Evolutionary conservation across 2,113 vertebrate species (phyloP).

Genomic region (Odocoileus virginianus): DNA sequence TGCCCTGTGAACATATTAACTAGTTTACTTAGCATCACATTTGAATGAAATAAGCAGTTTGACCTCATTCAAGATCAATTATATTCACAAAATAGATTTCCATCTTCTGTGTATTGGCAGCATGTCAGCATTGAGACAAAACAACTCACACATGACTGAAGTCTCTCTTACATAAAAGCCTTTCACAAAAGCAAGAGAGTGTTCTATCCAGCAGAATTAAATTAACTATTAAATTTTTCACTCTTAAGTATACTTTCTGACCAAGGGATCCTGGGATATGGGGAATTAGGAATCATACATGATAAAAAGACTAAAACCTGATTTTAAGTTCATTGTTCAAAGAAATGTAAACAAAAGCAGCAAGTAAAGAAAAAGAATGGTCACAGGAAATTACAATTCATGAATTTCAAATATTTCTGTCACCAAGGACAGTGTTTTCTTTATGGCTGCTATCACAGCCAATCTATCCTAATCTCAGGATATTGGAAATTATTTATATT

Average conservation of each 20-base stretch:
- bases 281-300: not conserved
- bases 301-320: not conserved
- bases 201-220: not conserved
- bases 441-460: not conserved
- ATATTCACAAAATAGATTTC: conserved; percentile 59
- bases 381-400: not conserved
- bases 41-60: conserved; percentile 57
- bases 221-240: conserved; percentile 49
- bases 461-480: not conserved
- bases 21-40: conserved; percentile 57
- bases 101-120: conserved; percentile 57
- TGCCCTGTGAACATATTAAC: conserved; percentile 41
- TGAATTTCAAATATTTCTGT: not conserved
- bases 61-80: conserved; percentile 58
- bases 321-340: not conserved
- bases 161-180: conserved; percentile 27
- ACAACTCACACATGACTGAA: not conserved
- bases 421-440: not conserved
- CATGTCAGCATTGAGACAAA: conserved; percentile 58
- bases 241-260: not conserved
- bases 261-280: not conserved
- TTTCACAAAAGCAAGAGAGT: conserved; percentile 50
- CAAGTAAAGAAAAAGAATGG: not conserved
- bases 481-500: conserved; percentile 6
- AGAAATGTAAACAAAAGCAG: conserved; percentile 1